Evolutionary conservation across 2,888 invertebrate genomes (phyloP), one percentile per base, ranked within the genome.

Genomic region (Ornithoptera alexandrae): DNA sequence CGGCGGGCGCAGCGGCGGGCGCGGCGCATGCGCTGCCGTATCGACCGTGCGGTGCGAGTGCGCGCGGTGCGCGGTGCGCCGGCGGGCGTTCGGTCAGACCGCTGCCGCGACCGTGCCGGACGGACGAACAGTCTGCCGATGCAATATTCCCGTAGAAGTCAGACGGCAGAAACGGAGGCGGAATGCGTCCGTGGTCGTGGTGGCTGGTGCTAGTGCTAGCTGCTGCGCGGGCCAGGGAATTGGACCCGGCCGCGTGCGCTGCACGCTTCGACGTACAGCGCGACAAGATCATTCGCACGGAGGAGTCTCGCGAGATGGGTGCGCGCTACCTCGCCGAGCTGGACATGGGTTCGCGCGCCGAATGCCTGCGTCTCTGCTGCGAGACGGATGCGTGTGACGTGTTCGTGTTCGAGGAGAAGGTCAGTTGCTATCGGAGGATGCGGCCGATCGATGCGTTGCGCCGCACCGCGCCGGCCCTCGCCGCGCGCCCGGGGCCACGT

Each of bases 351-450:
- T 94, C 96, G 67, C 94, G 96, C 75, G 94, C 95, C 78, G 97
- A 97, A 84, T 98, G 98, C 84, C 93, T 97, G 80, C 94, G 95
- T 66, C 94, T 97, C 73, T 98, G 98, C 90, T 98, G 98, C 89
- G 96, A 97, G 87, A 97, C 97, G 4, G 95, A 95, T 65, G 90
- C 94, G 72, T 98, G 98, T 87, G 97, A 98, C 87, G 97, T 98
- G 36, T 98, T 97, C 86, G 96, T 98, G 76, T 98, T 96, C 83
- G 98, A 98, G 86, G 97, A 98, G 83, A 98, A 97, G 95, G 97
- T 97, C 71, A 36, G 24, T 42, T 15, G 50, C 30, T 22, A 20
- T 50, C n/a, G 50, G 30, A 36, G 22, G 39, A 58, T 22, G 60
- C 42, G 53, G n/a, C 53, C 2, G 50, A 30, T 50, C 50, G 50